Evolutionary conservation across 2,888 invertebrate species (phyloP).

Genomic region (Glyphotaelius pellucidus): DNA sequence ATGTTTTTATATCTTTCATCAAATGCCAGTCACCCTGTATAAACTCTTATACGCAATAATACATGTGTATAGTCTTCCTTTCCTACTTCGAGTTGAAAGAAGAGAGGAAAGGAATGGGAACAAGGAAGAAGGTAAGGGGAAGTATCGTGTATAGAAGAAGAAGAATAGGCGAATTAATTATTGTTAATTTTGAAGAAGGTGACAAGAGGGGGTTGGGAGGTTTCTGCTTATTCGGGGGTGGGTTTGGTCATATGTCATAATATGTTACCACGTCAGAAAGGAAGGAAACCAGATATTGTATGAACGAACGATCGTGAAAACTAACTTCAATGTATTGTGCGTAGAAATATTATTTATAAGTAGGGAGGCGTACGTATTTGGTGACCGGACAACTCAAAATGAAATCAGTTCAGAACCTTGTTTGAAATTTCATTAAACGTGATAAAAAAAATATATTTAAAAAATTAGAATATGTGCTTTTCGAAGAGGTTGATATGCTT

Average conservation of each 20-base stretch:
- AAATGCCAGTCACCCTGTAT: background rate
- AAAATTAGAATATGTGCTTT: too few relatives aligned
- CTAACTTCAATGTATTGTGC: background rate
- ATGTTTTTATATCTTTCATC: background rate
- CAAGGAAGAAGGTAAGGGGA: background rate
- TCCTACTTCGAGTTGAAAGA: background rate
- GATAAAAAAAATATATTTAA: too few relatives aligned
- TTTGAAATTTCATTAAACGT: too few relatives aligned
- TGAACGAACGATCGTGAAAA: background rate
- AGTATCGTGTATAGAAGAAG: background rate
- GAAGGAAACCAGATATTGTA: background rate
- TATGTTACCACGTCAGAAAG: background rate
- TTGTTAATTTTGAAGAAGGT: background rate
- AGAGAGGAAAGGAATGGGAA: background rate
- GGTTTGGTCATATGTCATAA: background rate
- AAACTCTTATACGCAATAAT: background rate
- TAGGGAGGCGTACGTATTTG: background rate
- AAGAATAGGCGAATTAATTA: constrained; percentile 2
- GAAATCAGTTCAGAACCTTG: too few relatives aligned
- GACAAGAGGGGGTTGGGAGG: background rate
- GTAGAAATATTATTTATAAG: background rate
- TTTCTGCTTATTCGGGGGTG: background rate
- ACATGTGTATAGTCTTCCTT: background rate
- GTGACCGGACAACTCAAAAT: too few relatives aligned
- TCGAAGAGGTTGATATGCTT: too few relatives aligned